Percentiles rank a stretch among this genome's conserved stretches.
Evolutionary conservation across 2,888 invertebrate species (phyloP).

Genomic region (Coremacera marginata): DNA sequence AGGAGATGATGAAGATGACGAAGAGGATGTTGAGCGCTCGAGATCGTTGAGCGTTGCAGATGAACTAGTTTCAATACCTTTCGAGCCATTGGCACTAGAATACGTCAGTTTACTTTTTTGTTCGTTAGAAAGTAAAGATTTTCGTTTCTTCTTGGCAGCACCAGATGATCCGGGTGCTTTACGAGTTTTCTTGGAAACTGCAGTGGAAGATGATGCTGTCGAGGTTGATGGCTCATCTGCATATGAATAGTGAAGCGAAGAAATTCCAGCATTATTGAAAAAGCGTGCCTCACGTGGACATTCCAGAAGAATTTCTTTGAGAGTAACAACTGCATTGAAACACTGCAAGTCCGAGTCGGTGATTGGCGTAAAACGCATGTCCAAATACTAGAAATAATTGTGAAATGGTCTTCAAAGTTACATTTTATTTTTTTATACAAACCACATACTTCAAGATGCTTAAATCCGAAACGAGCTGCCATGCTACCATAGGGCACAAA

Average conservation of each 20-base stretch:
- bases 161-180: neutral
- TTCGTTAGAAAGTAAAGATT: neutral
- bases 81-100: neutral
- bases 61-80: too few species aligned
- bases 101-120: neutral
- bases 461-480: conserved; percentile 78
- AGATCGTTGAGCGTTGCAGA: neutral
- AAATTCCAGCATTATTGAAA: conserved; percentile 3
- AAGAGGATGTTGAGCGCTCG: conserved; percentile 15
- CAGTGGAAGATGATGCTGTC: conserved; percentile 11
- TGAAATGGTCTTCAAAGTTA: neutral
- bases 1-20: conserved; percentile 31
- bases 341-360: conserved; percentile 75
- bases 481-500: conserved; percentile 84
- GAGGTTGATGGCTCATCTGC: neutral
- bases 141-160: neutral
- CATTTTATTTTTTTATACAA: neutral
- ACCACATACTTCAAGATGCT: conserved; percentile 59
- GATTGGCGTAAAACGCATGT: conserved; percentile 72
- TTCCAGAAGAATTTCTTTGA: conserved; percentile 72
- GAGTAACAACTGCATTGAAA: conserved; percentile 71
- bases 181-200: neutral
- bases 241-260: neutral
- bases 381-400: conserved; percentile 67
- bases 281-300: conserved; percentile 59